Evolutionary conservation across 2,113 vertebrate genomes (phyloP).

Genomic region (Brevimyrus niger): DNA sequence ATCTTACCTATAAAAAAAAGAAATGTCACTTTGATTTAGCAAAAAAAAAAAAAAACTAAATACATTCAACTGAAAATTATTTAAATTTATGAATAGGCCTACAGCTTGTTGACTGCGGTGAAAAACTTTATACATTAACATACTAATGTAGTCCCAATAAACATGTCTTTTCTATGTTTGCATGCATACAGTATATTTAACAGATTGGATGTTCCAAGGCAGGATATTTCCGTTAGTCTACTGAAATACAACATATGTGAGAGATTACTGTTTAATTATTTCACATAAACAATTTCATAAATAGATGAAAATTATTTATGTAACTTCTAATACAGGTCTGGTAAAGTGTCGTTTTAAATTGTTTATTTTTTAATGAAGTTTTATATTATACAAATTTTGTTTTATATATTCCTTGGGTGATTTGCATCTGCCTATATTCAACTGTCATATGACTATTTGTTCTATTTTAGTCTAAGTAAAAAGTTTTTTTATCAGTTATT

Average conservation of each 20-base stretch:
- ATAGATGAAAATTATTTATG: background rate
- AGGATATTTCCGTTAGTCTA: background rate
- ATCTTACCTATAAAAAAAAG: background rate
- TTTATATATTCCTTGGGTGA: background rate
- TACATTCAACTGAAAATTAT: background rate
- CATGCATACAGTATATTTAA: background rate
- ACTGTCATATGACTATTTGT: background rate
- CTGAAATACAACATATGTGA: background rate
- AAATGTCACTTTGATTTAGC: background rate
- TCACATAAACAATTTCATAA: background rate
- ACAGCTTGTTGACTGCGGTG: background rate
- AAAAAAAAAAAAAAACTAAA: background rate
- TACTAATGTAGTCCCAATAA: background rate
- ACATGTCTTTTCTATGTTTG: background rate
- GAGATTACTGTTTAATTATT: background rate
- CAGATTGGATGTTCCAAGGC: no score
- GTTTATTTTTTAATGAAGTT: background rate
- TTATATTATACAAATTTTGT: background rate
- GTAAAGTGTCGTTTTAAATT: background rate
- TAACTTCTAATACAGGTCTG: background rate
- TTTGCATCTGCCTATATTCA: background rate
- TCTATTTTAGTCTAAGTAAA: background rate
- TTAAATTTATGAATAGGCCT: background rate
- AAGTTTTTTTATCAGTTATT: background rate
- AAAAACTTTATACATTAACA: background rate